A percentile compares a stretch with the other conserved stretches of the same genome.
These are phyloP conservation scores for Cylindroiulus punctatus DNA, from an alignment of 2,888 invertebrate species.

Conservation along the genomic window DNA sequence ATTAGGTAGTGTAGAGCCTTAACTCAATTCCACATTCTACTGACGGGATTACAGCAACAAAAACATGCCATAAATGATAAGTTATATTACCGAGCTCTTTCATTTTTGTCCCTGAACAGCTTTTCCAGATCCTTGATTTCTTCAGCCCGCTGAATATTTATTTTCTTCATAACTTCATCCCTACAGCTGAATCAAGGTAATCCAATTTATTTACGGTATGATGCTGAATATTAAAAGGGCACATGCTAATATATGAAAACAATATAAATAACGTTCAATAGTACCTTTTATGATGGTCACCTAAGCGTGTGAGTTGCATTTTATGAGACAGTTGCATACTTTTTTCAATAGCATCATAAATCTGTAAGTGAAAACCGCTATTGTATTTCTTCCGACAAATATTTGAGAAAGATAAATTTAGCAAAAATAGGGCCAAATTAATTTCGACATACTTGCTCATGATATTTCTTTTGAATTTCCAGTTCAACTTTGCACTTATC, in stretches of 20 bases:
- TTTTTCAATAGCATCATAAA: slow-evolving; percentile 75
- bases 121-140: slow-evolving; percentile 89
- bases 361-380: slow-evolving; percentile 60
- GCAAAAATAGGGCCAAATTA: no score
- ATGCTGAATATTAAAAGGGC: no score
- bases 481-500: slow-evolving; percentile 78
- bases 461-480: slow-evolving; percentile 84
- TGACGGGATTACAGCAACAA: slow-evolving; percentile 52
- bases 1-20: neutral
- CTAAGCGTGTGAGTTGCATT: slow-evolving; percentile 80
- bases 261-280: neutral
- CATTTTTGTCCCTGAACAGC: slow-evolving; percentile 87
- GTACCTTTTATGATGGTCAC: slow-evolving; percentile 73
- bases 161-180: slow-evolving; percentile 73
- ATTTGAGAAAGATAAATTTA: neutral
- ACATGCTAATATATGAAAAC: neutral
- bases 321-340: slow-evolving; percentile 80
- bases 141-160: slow-evolving; percentile 84
- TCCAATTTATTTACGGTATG: slow-evolving; percentile 68
- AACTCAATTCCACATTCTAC: neutral
- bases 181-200: slow-evolving; percentile 63
- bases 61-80: neutral
- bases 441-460: slow-evolving; percentile 72
- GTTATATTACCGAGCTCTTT: slow-evolving; percentile 73
- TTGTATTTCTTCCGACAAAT: neutral